Evolutionary conservation across 2,797 vertebrate species (phyloP).

Genomic region (Lutjanus argentimaculatus): DNA sequence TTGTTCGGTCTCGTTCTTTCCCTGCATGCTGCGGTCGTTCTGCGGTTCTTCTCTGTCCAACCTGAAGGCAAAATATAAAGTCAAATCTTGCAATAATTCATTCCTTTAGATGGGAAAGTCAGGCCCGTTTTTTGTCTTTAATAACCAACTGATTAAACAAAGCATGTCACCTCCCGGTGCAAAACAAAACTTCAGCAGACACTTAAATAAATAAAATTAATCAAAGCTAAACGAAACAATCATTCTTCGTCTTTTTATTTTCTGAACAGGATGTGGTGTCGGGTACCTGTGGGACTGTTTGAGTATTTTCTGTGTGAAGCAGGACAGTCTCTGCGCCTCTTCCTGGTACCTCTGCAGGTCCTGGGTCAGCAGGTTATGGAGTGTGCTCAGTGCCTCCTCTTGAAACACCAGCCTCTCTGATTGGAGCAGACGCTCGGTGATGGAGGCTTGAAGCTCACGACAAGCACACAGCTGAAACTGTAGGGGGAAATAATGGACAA

Average conservation of each 20-base stretch:
- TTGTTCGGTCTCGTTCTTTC: conserved; percentile 67
- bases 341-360: conserved; percentile 78
- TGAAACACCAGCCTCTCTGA: conserved; percentile 74
- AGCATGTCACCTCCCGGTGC: too few species aligned
- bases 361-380: conserved; percentile 75
- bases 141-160: neutral
- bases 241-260: accelerated
- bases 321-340: conserved; percentile 63
- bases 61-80: conserved; percentile 43
- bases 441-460: conserved; percentile 62
- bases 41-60: conserved; percentile 29
- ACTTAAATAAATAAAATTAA: neutral
- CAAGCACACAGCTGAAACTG: conserved; percentile 53
- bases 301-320: conserved; percentile 53
- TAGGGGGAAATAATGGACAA: neutral
- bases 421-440: conserved; percentile 60
- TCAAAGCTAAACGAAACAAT: neutral
- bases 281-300: conserved; percentile 44
- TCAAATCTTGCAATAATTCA: neutral
- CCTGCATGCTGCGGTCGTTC: conserved; percentile 75
- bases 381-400: conserved; percentile 76
- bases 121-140: neutral
- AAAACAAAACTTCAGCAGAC: neutral
- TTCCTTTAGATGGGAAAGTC: neutral
- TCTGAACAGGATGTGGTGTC: neutral